A percentile compares a stretch with the other conserved stretches of the same genome.
These are phyloP conservation scores for Phaetusa simplex DNA, from an alignment of 2,113 vertebrate species.

Conservation along the genomic window DNA sequence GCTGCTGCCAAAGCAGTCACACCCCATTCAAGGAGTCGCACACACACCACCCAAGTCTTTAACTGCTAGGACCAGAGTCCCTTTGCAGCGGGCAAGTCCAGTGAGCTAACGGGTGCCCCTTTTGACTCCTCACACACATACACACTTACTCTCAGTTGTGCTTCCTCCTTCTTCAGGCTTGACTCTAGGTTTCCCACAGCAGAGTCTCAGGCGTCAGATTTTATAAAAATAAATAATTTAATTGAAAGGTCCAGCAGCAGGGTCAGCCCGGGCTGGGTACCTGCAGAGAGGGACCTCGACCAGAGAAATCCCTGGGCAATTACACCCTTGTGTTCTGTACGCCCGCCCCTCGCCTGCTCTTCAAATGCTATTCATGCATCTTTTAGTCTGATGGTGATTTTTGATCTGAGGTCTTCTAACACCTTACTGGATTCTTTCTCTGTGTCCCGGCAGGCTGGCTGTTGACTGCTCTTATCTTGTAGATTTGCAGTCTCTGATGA, in stretches of 20 bases:
- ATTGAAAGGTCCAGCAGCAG: neutral
- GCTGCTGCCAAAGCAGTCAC: no score
- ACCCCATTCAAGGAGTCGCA: no score
- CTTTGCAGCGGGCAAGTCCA: no score
- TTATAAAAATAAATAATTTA: neutral
- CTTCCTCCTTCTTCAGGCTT: neutral
- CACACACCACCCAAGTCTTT: no score
- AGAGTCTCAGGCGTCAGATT: neutral
- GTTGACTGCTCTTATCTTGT: neutral
- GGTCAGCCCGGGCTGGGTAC: neutral
- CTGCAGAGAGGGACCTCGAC: neutral
- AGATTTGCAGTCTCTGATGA: neutral
- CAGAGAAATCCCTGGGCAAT: neutral
- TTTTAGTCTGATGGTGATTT: neutral
- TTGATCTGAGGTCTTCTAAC: neutral
- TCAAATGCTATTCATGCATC: neutral
- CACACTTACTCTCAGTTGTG: neutral
- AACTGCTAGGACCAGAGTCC: no score
- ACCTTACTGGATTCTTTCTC: neutral
- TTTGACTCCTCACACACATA: neutral
- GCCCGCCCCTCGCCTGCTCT: neutral
- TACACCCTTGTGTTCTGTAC: neutral
- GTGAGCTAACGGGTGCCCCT: no score
- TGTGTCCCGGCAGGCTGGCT: neutral
- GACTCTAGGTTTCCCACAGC: neutral